phyloP scores from a whole-genome alignment of 1,140 invertebrate species.

The Drosophila littoralis region DNA sequence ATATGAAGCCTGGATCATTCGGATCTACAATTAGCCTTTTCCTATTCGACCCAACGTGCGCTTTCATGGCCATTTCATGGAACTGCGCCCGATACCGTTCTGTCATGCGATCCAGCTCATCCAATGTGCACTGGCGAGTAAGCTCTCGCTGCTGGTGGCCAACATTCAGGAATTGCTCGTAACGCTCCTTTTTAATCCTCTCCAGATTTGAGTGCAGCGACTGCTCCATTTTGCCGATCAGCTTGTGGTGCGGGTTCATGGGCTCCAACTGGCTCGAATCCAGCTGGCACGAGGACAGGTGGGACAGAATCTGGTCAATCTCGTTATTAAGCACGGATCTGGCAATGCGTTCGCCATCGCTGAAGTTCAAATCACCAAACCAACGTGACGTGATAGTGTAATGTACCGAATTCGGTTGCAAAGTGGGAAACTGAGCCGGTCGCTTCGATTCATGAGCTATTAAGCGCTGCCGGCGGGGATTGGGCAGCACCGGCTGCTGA shows the following conservation, averaged over 20 bases:
- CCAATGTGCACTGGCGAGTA: slow-evolving; percentile 16
- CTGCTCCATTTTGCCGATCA: slow-evolving; percentile 49
- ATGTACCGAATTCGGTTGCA: no score
- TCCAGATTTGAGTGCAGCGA: slow-evolving; percentile 37
- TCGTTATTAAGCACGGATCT: slow-evolving; percentile 34
- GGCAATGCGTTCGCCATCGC: slow-evolving; percentile 13
- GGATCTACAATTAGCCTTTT: slow-evolving; percentile 28
- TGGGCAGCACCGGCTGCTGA: not conserved
- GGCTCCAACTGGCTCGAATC: slow-evolving; percentile 16
- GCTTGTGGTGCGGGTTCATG: slow-evolving; percentile 42
- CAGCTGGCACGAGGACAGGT: slow-evolving; percentile 12
- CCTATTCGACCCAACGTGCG: slow-evolving; percentile 28
- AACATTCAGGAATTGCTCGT: slow-evolving; percentile 3
- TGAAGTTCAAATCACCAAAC: slow-evolving; percentile 37
- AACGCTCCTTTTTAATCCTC: slow-evolving; percentile 24
- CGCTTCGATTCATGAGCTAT: slow-evolving; percentile 10
- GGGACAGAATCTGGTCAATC: slow-evolving; percentile 38
- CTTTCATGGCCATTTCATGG: slow-evolving; percentile 45
- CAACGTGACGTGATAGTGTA: slow-evolving; percentile 36
- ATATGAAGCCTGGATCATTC: slow-evolving; percentile 11
- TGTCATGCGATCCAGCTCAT: slow-evolving; percentile 48
- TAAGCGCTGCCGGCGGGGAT: not conserved
- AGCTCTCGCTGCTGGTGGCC: not conserved
- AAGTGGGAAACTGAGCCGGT: not conserved
- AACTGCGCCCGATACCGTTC: slow-evolving; percentile 37